A percentile compares a stretch with the other conserved stretches of the same genome.
These are phyloP conservation scores for Caenorhabditis brenneri DNA, from an alignment of 1,140 invertebrate species.

Conservation along the genomic window DNA sequence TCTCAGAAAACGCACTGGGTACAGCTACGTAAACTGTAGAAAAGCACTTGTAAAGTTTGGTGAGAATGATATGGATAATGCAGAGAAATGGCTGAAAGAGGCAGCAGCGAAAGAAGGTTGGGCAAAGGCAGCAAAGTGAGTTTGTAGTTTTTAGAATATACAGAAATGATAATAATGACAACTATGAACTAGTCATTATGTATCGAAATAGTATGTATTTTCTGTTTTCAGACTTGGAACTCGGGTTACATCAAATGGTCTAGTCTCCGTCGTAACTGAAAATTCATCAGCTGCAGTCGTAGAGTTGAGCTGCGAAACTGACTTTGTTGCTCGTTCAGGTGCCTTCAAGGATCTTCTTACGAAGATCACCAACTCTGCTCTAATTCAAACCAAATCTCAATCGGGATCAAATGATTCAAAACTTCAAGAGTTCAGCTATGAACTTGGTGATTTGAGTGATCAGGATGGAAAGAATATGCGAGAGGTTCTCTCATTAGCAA, in stretches of 20 bases:
- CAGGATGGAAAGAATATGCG: conserved; percentile 56
- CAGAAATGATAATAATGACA: too few relatives aligned
- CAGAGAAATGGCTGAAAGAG: conserved; percentile 73
- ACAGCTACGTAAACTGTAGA: conserved; percentile 73
- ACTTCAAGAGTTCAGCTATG: conserved; percentile 27
- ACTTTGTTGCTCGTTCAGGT: conserved; percentile 65
- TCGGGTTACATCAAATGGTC: conserved; percentile 72
- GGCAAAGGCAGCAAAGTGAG: conserved; percentile 73
- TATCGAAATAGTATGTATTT: too few relatives aligned
- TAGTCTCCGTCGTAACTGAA: conserved; percentile 70
- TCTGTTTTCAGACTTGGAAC: conserved; percentile 61
- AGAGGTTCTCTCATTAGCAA: conserved; percentile 62
- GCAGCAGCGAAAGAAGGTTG: conserved; percentile 74
- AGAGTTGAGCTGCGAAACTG: conserved; percentile 72
- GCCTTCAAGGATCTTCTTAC: conserved; percentile 59
- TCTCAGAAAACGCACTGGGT: conserved; percentile 73
- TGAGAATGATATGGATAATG: conserved; percentile 72
- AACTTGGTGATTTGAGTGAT: conserved; percentile 48
- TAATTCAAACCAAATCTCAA: conserved; percentile 32
- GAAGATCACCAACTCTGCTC: conserved; percentile 25
- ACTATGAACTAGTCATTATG: too few relatives aligned
- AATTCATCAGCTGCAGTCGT: conserved; percentile 71
- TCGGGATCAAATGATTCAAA: background rate
- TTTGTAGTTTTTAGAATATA: background rate
- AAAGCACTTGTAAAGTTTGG: conserved; percentile 73